These are phyloP conservation scores for Celastrina argiolus DNA, from an alignment of 2,888 invertebrate species.

Conservation along the genomic window DNA sequence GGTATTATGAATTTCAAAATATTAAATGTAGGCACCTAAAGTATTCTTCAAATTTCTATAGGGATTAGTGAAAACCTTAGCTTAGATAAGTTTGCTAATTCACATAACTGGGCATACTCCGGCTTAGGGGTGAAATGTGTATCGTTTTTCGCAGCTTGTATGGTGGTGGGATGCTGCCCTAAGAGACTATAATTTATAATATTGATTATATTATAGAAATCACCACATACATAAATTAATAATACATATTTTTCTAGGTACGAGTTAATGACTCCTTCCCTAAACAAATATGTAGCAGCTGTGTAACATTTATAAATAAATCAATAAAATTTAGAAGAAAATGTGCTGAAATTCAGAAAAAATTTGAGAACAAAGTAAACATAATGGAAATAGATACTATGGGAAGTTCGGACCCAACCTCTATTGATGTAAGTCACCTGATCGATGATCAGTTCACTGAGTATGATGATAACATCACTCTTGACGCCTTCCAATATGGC, in stretches of 20 bases:
- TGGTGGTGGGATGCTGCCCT: too few relatives aligned
- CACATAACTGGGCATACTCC: too few relatives aligned
- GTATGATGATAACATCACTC: constrained; percentile 44
- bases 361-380: constrained; percentile 35
- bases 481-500: constrained; percentile 36
- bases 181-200: too few relatives aligned
- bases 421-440: constrained; percentile 45
- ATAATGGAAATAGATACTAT: constrained; percentile 41
- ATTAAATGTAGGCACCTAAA: too few relatives aligned
- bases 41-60: too few relatives aligned
- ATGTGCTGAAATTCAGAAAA: constrained; percentile 39
- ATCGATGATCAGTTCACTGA: constrained; percentile 43
- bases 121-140: too few relatives aligned
- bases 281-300: constrained; percentile 41
- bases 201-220: too few relatives aligned
- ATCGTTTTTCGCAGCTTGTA: too few relatives aligned
- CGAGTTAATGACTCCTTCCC: constrained; percentile 41
- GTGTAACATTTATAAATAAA: constrained; percentile 41
- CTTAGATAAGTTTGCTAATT: too few relatives aligned
- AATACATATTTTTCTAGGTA: constrained; percentile 40
- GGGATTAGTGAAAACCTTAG: too few relatives aligned
- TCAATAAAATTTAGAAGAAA: constrained; percentile 41
- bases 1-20: too few relatives aligned
- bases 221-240: too few relatives aligned
- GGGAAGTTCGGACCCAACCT: constrained; percentile 31